Evolutionary conservation across 2,113 vertebrate species (phyloP), one percentile per base, ranked within the genome.

Genomic region (Prinia subflava): DNA sequence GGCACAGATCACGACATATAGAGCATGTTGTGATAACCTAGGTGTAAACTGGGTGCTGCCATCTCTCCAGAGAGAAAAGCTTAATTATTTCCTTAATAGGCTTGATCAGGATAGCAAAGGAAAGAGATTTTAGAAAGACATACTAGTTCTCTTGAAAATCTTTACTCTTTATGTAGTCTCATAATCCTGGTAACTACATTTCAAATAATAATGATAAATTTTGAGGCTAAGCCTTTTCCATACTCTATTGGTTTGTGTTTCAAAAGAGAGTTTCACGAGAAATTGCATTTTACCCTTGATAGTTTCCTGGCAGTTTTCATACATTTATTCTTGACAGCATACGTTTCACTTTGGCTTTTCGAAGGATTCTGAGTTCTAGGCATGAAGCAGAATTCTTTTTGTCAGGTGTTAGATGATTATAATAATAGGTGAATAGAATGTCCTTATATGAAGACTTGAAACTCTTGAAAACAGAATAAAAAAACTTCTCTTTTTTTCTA

Each of bases 401-500:
- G 22, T 74, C 60, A 59, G 25, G 5, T 77, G 15, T 67, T 63
- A 19, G 3, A 23, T 50, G 13, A 13, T 46, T 30, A 37, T 79
- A 57, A 75, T 31, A 87, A 60, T 23, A 85, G 30, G 16, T 79
- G 10, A 86, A 56, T 42, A 11, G 49, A 63, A n/a, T 44, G 42
- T 53, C 21, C 18, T 63, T 71, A 16, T 33, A 8, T 22, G 13
- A 42, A 70, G 10, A 37, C 37, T 59, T 74, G 28, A 80, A 92
- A 74, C 11, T 76, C 14, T 18, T 55, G 13, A 83, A 83, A 80
- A 57, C 13, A 28, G 31, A 84, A 63, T 9, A 17, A 71, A 83
- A 63, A 64, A 33, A 19, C 24, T 1, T 28, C 39, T 56, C 6
- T 33, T 39, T 96, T 91, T 89, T 73, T 95, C 24, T 94, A 99